Base-by-base conservation (phyloP, 2,113 vertebrate species). In the Burhinus bistriatus region DNA sequence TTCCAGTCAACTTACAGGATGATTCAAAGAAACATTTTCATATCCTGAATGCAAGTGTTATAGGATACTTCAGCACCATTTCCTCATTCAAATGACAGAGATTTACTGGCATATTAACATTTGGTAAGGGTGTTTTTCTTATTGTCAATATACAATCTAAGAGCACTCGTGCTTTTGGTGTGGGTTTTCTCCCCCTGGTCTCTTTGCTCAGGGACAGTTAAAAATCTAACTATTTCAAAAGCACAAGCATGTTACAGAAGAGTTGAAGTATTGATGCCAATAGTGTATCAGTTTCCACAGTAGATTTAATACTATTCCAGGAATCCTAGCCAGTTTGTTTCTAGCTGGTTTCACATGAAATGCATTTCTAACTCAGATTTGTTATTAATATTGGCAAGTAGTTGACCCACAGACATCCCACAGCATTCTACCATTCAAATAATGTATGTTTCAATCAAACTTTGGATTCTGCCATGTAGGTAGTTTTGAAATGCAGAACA, bases 151-250 rank as follows among this genome's bases (percentile, higher is more conserved):
- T 30, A 54, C 13, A 22, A 51, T 27, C 25, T 13, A 66, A 61
- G 11, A 70, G 27, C 32, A 70, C 17, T 71, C 18, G 23, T 19
- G 38, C 10, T 83, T 91, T 55, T 49, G 14, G 20, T 27, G 22
- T 51, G 40, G 12, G 1, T 0, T 4, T 15, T 45, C 44, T 9
- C 3, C 3, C n/a, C 17, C 9, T 1, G 8, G 27, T 68, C 32
- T 62, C 47, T 79, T n/a, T 75, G 38, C 52, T 69, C 38, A 75
- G 44, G 29, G 29, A 9, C 23, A 58, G 76, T 68, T 73, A 23
- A 83, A 65, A 55, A 70, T 40, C 9, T 38, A 29, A 29, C 36
- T 38, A 11, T 40, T 55, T 71, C 42, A 77, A 44, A 61, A 94
- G 42, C 42, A 64, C 22, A 58, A 66, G n/a, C 29, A 19, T 1